Evolutionary conservation across 2,113 vertebrate species (phyloP).

Genomic region (Aptenodytes patagonicus): DNA sequence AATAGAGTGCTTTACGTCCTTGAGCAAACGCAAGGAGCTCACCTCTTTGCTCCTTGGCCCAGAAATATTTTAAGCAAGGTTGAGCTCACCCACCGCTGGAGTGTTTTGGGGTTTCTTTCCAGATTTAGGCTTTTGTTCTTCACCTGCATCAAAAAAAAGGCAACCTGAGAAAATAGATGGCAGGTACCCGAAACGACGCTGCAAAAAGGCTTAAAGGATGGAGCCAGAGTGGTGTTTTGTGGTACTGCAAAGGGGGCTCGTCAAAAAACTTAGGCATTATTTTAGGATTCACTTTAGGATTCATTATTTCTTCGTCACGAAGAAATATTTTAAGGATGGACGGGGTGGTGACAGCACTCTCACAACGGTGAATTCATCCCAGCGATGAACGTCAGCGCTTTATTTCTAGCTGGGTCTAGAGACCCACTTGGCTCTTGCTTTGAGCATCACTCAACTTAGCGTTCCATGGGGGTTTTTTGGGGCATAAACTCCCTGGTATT

Average conservation of each 20-base stretch:
- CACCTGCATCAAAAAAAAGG: background rate
- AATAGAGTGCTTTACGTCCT: slow-evolving; percentile 49
- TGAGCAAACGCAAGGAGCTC: slow-evolving; percentile 59
- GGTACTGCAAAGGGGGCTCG: background rate
- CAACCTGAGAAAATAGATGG: background rate
- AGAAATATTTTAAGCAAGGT: slow-evolving; percentile 54
- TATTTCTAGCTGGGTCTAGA: background rate
- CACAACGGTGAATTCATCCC: background rate
- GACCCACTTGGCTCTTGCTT: background rate
- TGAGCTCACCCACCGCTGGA: slow-evolving; percentile 17
- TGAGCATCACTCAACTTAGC: background rate
- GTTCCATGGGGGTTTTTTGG: accelerated
- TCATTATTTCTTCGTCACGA: background rate
- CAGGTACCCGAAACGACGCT: background rate
- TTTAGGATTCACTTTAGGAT: background rate
- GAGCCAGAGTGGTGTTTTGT: background rate
- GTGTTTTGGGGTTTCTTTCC: background rate
- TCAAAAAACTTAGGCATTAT: background rate
- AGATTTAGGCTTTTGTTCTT: slow-evolving; percentile 53
- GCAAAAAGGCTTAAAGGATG: background rate
- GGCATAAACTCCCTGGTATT: background rate
- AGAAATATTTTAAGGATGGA: background rate
- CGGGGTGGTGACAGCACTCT: background rate
- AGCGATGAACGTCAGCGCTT: background rate
- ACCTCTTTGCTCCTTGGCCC: slow-evolving; percentile 40